Percentiles rank a stretch among this genome's conserved stretches.
Evolutionary conservation across 2,797 vertebrate species (phyloP).

Genomic region (Molothrus aeneus): DNA sequence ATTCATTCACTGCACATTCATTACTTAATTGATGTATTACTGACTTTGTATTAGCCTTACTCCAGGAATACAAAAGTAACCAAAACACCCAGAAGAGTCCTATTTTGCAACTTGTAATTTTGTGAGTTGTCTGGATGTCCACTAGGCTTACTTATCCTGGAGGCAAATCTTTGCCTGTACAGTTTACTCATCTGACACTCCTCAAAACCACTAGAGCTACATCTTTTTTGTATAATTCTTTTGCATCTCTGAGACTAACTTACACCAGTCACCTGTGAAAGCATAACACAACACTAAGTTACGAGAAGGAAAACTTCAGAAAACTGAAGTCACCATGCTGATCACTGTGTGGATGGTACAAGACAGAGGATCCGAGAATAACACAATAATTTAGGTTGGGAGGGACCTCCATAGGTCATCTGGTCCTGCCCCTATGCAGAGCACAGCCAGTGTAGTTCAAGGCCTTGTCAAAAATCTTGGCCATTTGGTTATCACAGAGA

Average conservation of each 20-base stretch:
- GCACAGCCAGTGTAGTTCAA: neutral
- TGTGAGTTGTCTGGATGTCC: neutral
- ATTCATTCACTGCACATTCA: neutral
- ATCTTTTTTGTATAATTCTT: neutral
- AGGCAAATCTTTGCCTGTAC: neutral
- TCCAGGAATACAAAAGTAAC: neutral
- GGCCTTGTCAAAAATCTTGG: neutral
- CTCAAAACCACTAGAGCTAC: neutral
- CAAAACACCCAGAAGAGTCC: neutral
- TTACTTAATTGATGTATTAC: neutral
- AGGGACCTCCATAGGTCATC: neutral
- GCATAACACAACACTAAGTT: neutral
- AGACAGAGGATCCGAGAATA: neutral
- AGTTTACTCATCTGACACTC: neutral
- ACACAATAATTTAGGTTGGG: neutral
- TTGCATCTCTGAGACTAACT: neutral
- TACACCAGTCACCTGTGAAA: neutral
- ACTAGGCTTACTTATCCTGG: neutral
- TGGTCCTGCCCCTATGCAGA: rapidly evolving
- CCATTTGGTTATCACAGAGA: neutral
- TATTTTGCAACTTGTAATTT: neutral
- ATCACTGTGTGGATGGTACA: neutral
- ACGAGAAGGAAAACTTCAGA: neutral
- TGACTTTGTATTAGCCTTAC: neutral
- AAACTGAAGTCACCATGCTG: neutral